A percentile compares a stretch with the other conserved stretches of the same genome.
Evolutionary conservation across 2,888 invertebrate genomes (phyloP).

Genomic region (Ophraella communa): DNA sequence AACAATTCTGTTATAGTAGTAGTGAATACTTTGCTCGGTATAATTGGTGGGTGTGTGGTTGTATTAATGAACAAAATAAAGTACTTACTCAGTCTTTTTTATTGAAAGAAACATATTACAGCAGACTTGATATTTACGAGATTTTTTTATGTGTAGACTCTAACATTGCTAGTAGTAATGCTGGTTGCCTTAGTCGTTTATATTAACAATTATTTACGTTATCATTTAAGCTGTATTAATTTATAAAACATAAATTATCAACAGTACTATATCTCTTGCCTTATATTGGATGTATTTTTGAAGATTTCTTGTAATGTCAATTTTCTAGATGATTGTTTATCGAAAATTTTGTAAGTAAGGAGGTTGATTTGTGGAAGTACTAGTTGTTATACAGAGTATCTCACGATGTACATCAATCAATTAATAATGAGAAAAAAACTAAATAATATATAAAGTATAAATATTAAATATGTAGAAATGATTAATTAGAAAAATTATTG

Average conservation of each 20-base stretch:
- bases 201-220: neutral
- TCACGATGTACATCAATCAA: neutral
- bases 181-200: neutral
- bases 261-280: neutral
- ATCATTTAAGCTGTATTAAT: neutral
- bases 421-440: neutral
- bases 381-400: neutral
- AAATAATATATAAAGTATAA: neutral
- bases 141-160: neutral
- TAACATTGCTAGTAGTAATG: neutral
- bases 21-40: too few relatives aligned
- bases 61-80: too few relatives aligned
- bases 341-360: neutral
- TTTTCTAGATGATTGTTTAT: neutral
- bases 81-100: too few relatives aligned
- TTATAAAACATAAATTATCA: neutral
- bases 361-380: constrained; percentile 6
- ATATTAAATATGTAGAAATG: neutral
- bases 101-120: too few relatives aligned
- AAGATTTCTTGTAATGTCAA: neutral
- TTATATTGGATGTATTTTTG: too few relatives aligned
- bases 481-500: neutral
- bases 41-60: too few relatives aligned
- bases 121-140: neutral
- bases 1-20: too few relatives aligned